Base-by-base conservation (phyloP, 2,797 vertebrate species). In the Takifugu ocellatus region DNA sequence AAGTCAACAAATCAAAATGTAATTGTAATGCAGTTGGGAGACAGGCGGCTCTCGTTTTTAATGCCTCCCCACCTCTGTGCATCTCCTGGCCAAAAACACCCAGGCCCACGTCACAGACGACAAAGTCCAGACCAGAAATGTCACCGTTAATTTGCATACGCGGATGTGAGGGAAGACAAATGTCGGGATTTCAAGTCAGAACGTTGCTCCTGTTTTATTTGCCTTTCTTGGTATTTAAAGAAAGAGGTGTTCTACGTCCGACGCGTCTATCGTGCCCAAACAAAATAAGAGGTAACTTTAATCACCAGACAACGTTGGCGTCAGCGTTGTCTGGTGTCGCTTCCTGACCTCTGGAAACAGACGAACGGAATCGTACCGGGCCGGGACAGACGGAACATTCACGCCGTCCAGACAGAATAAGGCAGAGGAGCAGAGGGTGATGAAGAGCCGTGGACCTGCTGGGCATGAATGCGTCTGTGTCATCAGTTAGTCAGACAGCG, bases 401-500 rank as follows among this genome's bases (percentile, higher is more conserved):
- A 31, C 3, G 0, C 33, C 14, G 49, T 16, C 4, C 3, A 33
- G 36, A 49, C 43, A n/a, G 43, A 44, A 44, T 5, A 44, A 53
- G 25, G 3, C 25, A 15, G 10, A n/a, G 45, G 39, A 1, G 25
- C 27, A 11, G 43, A 25, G 43, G 24, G 49, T 46, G 61, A 66
- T 46, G 12, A 64, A 67, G 27, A 3, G 58, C 58, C 64, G 61
- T 61, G 12, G 61, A 74, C 70, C 64, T 56, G 73, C 73, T 68
- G 70, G 53, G 70, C 42, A 52, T 42, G 61, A 68, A 76, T 56
- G 67, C 53, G 52, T 66, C 70, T 3, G 61, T 68, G 77, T 73
- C 73, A 76, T 71, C 68, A 58, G 68, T 72, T 25, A 74, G 70
- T 64, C 61, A 64, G 72, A 77, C 74, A 68, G 70, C 24, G 63